These are phyloP conservation scores for Hydroisotoma schaefferi DNA, from an alignment of 2,888 invertebrate genomes.

Conservation along the genomic window DNA sequence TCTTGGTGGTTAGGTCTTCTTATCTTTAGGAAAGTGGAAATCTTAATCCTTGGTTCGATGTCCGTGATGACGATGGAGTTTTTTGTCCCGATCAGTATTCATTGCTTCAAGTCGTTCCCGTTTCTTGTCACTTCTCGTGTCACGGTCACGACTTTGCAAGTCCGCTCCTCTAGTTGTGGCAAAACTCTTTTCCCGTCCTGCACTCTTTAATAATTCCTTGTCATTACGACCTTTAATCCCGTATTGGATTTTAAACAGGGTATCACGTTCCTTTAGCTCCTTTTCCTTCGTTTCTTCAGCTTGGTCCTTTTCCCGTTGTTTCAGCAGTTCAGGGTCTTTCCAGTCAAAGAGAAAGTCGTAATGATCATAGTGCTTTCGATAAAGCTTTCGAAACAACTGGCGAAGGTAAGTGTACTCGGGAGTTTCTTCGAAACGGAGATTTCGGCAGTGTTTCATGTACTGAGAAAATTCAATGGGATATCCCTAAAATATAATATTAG, in stretches of 20 bases:
- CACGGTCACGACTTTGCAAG: not conserved
- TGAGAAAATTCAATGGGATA: conserved; percentile 73
- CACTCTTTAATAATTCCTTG: not conserved
- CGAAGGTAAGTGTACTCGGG: conserved; percentile 96
- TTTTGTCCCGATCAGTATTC: too few species aligned
- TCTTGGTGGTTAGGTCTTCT: too few species aligned
- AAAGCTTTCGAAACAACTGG: conserved; percentile 89
- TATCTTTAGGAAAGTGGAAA: too few species aligned
- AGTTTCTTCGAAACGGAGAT: conserved; percentile 91
- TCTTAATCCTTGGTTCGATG: too few species aligned
- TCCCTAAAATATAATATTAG: conserved; percentile 14
- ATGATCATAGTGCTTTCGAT: conserved; percentile 93
- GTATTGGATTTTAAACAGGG: not conserved
- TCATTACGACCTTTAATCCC: conserved; percentile 5
- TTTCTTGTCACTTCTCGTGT: not conserved
- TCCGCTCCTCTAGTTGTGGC: not conserved
- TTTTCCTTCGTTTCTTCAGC: conserved; percentile 20
- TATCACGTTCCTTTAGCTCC: conserved; percentile 10
- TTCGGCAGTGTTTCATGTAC: conserved; percentile 94
- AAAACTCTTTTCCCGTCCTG: conserved; percentile 2
- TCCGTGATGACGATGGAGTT: not conserved
- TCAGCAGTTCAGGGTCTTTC: conserved; percentile 62
- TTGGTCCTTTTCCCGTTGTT: conserved; percentile 22
- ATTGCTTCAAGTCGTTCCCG: too few species aligned
- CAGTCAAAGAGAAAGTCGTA: conserved; percentile 99